Percentiles rank a stretch among this genome's conserved stretches.
Conservation (phyloP, 2,888 invertebrate species). For the Hydraecia micacea region DNA sequence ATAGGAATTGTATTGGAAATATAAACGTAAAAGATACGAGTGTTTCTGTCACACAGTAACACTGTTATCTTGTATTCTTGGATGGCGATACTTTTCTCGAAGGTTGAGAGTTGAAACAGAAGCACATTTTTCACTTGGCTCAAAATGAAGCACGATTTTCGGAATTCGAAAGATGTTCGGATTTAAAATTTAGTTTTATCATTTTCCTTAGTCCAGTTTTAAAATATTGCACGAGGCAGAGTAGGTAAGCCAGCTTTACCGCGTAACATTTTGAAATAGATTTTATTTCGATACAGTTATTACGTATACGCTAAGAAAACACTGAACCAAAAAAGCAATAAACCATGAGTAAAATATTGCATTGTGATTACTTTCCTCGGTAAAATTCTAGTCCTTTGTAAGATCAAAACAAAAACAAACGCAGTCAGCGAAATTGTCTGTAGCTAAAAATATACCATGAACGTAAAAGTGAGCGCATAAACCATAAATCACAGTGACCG, state of each 20-base stretch:
- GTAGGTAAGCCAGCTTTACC: neutral
- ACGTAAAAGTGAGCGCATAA: slow-evolving; percentile 69
- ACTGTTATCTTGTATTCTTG: slow-evolving; percentile 31
- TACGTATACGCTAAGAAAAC: neutral
- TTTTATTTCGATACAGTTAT: neutral
- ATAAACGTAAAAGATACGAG: slow-evolving; percentile 40
- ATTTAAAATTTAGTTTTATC: slow-evolving; percentile 4
- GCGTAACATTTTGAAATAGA: neutral
- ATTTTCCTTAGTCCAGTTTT: slow-evolving; percentile 6
- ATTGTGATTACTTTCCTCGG: neutral
- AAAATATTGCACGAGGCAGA: neutral
- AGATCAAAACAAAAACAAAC: slow-evolving; percentile 67
- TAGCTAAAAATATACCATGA: slow-evolving; percentile 70
- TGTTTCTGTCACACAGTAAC: slow-evolving; percentile 20
- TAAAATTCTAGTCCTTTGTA: neutral
- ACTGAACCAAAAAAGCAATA: neutral
- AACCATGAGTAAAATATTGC: neutral
- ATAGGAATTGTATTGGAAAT: slow-evolving; percentile 52
- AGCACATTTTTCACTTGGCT: slow-evolving; percentile 5
- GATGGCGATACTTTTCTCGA: slow-evolving; percentile 27
- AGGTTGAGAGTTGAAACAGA: neutral
- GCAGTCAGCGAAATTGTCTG: slow-evolving; percentile 66
- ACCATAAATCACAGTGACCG: slow-evolving; percentile 78
- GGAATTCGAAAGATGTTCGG: neutral
- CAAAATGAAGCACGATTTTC: neutral